These are phyloP conservation scores for Phalanger gymnotis DNA, from an alignment of 2,797 vertebrate genomes.

Conservation along the genomic window DNA sequence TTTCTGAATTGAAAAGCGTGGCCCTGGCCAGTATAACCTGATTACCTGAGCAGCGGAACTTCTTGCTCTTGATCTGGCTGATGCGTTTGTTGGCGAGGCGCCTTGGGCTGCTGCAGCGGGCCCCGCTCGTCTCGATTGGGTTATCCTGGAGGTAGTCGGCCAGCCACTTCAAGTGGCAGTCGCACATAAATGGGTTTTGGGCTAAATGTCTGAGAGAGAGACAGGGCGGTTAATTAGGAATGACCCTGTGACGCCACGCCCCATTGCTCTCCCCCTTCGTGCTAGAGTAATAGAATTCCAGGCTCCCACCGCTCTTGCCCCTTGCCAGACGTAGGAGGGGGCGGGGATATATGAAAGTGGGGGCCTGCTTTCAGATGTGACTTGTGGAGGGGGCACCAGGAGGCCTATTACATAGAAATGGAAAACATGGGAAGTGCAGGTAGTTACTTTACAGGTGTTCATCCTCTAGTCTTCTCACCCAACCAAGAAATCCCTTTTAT, in stretches of 20 bases:
- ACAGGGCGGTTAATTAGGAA: conserved; percentile 79
- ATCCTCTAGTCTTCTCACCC: background rate
- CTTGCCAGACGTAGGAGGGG: background rate
- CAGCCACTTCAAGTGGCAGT: conserved; percentile 99
- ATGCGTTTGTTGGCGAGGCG: conserved; percentile 98
- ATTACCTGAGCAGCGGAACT: conserved; percentile 99
- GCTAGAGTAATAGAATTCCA: background rate
- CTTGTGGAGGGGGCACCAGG: background rate
- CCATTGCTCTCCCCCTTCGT: conserved; percentile 56
- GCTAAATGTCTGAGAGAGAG: conserved; percentile 93
- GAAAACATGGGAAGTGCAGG: conserved; percentile 11
- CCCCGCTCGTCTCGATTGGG: conserved; percentile 99
- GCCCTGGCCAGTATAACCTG: conserved; percentile 80
- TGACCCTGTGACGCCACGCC: conserved; percentile 75
- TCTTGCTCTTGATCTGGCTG: conserved; percentile 99
- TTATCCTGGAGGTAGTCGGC: conserved; percentile 99
- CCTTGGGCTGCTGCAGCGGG: conserved; percentile 97
- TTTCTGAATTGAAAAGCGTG: conserved; percentile 77
- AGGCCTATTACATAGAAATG: background rate
- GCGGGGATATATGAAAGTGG: accelerated
- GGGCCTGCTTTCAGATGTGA: background rate
- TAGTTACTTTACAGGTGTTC: background rate
- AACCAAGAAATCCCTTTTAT: background rate
- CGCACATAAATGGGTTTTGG: conserved; percentile 99
- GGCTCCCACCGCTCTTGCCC: background rate